phyloP scores from a whole-genome alignment of 2,888 invertebrate genomes.

The Sinhomidia bicolor region DNA sequence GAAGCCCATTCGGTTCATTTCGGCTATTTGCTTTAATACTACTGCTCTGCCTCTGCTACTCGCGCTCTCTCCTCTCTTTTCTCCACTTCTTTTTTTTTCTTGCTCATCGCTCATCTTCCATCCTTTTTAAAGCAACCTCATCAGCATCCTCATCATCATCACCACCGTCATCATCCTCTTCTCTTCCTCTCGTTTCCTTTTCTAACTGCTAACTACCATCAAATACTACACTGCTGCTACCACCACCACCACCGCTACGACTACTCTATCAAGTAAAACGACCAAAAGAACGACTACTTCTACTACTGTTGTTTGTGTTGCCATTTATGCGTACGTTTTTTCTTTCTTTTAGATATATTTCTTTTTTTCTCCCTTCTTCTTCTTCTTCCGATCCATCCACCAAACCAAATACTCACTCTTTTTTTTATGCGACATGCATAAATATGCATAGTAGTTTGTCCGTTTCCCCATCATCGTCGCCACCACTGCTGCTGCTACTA shows the following conservation, averaged over 20 bases:
- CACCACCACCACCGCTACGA: background rate
- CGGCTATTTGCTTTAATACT: slow-evolving; percentile 74
- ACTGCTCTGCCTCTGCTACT: slow-evolving; percentile 57
- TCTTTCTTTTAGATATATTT: background rate
- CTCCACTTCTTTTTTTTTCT: slow-evolving; percentile 60
- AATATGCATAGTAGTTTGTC: slow-evolving; percentile 12
- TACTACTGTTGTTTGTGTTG: slow-evolving; percentile 44
- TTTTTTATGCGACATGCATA: background rate
- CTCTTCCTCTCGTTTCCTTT: slow-evolving; percentile 47
- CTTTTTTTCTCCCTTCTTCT: too few relatives aligned
- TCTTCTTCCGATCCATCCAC: background rate
- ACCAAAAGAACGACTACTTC: background rate
- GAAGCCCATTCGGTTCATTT: slow-evolving; percentile 77
- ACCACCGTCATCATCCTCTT: slow-evolving; percentile 55
- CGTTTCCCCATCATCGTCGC: slow-evolving; percentile 37
- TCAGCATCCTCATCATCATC: slow-evolving; percentile 65
- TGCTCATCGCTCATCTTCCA: slow-evolving; percentile 75
- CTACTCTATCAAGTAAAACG: slow-evolving; percentile 28
- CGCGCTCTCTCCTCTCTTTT: slow-evolving; percentile 69
- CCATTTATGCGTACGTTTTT: slow-evolving; percentile 28
- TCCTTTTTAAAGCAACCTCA: slow-evolving; percentile 57
- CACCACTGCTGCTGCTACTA: slow-evolving; percentile 19
- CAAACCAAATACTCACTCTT: background rate
- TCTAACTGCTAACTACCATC: slow-evolving; percentile 50
- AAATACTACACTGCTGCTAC: too few relatives aligned